Base-by-base conservation (phyloP, 2,888 invertebrate species). In the Melanotus villosus region DNA sequence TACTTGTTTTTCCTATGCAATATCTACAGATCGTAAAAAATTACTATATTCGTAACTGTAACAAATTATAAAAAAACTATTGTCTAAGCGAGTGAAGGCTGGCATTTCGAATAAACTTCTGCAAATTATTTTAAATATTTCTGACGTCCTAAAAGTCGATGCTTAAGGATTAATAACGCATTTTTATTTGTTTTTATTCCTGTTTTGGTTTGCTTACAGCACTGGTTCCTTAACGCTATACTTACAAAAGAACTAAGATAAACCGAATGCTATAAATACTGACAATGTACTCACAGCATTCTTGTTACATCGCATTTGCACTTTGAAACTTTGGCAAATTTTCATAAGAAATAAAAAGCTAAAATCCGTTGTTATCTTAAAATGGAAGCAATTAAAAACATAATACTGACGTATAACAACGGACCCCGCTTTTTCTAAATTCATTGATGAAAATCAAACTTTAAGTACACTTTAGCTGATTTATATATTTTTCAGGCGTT, bases 391-490 rank as follows among this genome's bases (percentile, higher is more conserved):
- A 65, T 23, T n/a, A 54, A 52, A 16, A 34, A 12, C 7, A n/a
- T 64, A 65, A 65, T 65, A 65, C 64, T 65, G 64, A 32, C 18
- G 19, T 26, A 45, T 41, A 65, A 65, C 43, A 57, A 45, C 34
- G 32, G 54, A 65, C 57, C 32, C 41, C 63, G 6, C 60, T 23
- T 36, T 36, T 16, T 21, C 14, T 10, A 34, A 21, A 16, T 30
- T 19, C 45, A 30, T 45, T 43, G 12, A 16, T 52, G 50, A 60
- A 65, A 68, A 70, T 52, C 56, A 64, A 67, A 65, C 47, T 50
- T 43, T 71, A 71, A 71, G 71, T 71, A 71, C 71, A 71, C 71
- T 71, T 71, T 65, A 69, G 71, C 71, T 57, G 70, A 65, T 63
- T 59, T 68, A 65, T 65, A 38, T 65, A 34, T 56, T 57, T 62